Evolutionary conservation across 2,888 invertebrate species (phyloP), one percentile per base, ranked within the genome.

Genomic region (Caenorhabditis drosophilae): DNA sequence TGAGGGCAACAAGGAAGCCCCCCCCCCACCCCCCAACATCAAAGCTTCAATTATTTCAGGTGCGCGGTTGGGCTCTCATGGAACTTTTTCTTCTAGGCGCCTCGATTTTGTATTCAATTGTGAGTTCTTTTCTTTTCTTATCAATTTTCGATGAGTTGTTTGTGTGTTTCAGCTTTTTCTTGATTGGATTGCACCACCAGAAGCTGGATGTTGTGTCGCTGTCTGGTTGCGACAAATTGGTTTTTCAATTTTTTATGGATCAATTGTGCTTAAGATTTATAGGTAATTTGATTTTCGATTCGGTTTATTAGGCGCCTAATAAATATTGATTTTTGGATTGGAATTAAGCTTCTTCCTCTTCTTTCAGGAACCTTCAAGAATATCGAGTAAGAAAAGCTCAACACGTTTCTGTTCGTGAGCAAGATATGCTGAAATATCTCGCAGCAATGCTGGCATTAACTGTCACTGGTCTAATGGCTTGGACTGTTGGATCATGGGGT

Each of bases 371-470:
- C 82, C 87, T 94, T 70, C 92, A 93, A 36, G 94, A 95, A 85
- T 94, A 94, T 85, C 90, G 93, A 59, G 94, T 94, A 2, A 88
- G 95, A 71, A 94, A 94, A 86, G 95, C 94, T 6, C 94, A 94
- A 85, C 89, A 94, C 67, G 94, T 93, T 89, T 92, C 93, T 56
- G 90, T 95, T 31, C 89, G 92, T 70, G 94, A 95, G 85, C 90
- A 92, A 67, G 95, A 95, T 84, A 87, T 92, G 79, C 87, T 92
- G 66, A 90, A 90, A 84, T 92, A 91, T 85, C 87, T 92, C 78
- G 87, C 89, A 59, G 89, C 89, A 58, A 90, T 91, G 87, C 87
- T 90, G 62, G 87, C 89, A 66, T 87, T 91, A 47, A 89, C 89
- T 27, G 84, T 88, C 61, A 90, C 90, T 73, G 93, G 93, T 86